Evolutionary conservation across 2,113 vertebrate genomes (phyloP).

Genomic region (Agelaius phoeniceus): DNA sequence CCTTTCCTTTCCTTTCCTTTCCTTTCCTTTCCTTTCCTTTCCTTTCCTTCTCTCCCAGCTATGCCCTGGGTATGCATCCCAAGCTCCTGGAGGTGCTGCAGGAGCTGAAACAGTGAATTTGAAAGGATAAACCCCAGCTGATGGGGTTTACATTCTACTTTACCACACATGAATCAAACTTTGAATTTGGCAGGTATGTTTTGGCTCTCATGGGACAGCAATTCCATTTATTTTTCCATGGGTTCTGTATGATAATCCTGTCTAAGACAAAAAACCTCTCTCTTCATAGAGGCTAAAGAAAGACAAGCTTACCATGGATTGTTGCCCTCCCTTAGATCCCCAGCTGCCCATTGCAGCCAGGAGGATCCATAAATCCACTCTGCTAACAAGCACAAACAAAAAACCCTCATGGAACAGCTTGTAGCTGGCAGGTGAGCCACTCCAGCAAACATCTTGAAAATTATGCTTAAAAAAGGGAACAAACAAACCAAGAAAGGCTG

Average conservation of each 20-base stretch:
- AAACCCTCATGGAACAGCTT: neutral
- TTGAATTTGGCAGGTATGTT: neutral
- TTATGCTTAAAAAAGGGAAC: fast-evolving
- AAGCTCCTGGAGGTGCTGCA: neutral
- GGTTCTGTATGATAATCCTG: neutral
- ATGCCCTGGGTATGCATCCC: neutral
- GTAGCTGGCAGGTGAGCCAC: neutral
- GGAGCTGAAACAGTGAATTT: neutral
- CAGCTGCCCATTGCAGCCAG: neutral
- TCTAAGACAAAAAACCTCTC: neutral
- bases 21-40: too few relatives aligned
- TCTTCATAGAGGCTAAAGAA: neutral
- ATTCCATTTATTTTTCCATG: neutral
- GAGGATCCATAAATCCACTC: neutral
- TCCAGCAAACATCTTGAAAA: neutral
- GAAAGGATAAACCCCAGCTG: neutral
- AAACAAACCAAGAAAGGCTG: neutral
- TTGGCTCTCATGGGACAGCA: neutral
- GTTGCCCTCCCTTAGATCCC: neutral
- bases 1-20: too few relatives aligned
- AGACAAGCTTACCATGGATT: neutral
- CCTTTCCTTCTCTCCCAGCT: neutral
- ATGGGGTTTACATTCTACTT: neutral
- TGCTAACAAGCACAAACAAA: neutral
- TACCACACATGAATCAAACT: neutral